Conservation (phyloP, 2,113 vertebrate species). For the Callopanchax toddi region DNA sequence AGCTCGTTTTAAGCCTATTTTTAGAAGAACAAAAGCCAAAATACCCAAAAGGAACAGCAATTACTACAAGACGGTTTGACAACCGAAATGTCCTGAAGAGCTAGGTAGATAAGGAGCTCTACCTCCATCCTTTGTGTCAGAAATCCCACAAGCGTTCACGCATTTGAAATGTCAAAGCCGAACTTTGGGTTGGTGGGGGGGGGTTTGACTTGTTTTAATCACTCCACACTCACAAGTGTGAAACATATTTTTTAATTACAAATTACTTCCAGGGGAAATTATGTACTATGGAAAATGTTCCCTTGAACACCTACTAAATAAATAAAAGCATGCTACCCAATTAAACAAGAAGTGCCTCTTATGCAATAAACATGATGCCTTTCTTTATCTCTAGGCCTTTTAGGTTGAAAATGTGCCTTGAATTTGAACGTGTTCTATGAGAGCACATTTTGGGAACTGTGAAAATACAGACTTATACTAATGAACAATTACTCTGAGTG, state of each 20-base stretch:
- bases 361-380: slow-evolving; percentile 47
- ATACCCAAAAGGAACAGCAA: neutral
- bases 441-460: slow-evolving; percentile 61
- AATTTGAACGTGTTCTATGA: slow-evolving; percentile 51
- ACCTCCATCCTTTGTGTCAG: slow-evolving; percentile 3
- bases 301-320: slow-evolving; percentile 53
- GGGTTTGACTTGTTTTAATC: slow-evolving; percentile 16
- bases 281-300: slow-evolving; percentile 26
- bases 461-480: slow-evolving; percentile 61
- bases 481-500: slow-evolving; percentile 65
- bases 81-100: slow-evolving; percentile 8
- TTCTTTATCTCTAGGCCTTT: slow-evolving; percentile 54
- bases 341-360: slow-evolving; percentile 61
- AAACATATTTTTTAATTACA: slow-evolving; percentile 54
- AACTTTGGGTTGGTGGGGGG: slow-evolving; percentile 4
- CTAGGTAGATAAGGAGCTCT: slow-evolving; percentile 9
- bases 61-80: slow-evolving; percentile 12
- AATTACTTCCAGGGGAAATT: slow-evolving; percentile 45
- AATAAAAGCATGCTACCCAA: slow-evolving; percentile 50
- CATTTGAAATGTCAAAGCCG: slow-evolving; percentile 13
- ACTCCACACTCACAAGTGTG: slow-evolving; percentile 24
- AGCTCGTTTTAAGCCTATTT: slow-evolving; percentile 12
- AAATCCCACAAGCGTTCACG: slow-evolving; percentile 9
- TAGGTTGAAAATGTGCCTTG: slow-evolving; percentile 37
- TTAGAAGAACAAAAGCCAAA: slow-evolving; percentile 24